These are phyloP conservation scores for Sycon ciliatum DNA, from an alignment of 37 sponge, comb jelly and placozoan genomes.

Conservation along the genomic window DNA sequence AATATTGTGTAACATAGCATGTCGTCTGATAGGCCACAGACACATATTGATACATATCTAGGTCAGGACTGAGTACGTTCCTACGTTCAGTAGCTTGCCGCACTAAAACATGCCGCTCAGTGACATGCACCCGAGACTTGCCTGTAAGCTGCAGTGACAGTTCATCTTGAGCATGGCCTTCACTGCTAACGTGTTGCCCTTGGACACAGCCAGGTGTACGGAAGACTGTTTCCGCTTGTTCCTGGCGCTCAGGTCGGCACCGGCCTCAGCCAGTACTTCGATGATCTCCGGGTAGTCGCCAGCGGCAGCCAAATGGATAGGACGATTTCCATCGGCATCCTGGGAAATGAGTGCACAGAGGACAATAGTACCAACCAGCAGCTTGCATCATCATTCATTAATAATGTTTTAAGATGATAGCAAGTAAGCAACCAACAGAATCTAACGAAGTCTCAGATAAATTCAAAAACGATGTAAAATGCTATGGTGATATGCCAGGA, in stretches of 20 bases:
- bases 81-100: too few relatives aligned
- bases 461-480: too few relatives aligned
- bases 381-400: too few relatives aligned
- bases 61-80: too few relatives aligned
- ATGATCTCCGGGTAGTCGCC: constrained; percentile 78
- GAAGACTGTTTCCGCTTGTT: constrained; percentile 72
- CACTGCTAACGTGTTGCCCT: constrained; percentile 66
- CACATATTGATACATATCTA: too few relatives aligned
- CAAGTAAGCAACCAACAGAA: too few relatives aligned
- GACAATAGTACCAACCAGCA: too few relatives aligned
- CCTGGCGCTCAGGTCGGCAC: constrained; percentile 64
- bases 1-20: too few relatives aligned
- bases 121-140: background rate
- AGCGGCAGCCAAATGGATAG: constrained; percentile 71
- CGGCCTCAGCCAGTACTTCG: constrained; percentile 44
- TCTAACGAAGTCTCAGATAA: too few relatives aligned
- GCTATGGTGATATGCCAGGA: too few relatives aligned
- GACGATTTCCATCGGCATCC: constrained; percentile 75
- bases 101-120: background rate
- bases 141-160: constrained; percentile 72
- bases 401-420: too few relatives aligned
- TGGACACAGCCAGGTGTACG: constrained; percentile 74
- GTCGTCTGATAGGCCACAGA: too few relatives aligned
- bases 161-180: constrained; percentile 39
- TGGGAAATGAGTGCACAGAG: constrained; percentile 17